Conservation (phyloP, 2,113 vertebrate species). For the Cebus imitator region DNA sequence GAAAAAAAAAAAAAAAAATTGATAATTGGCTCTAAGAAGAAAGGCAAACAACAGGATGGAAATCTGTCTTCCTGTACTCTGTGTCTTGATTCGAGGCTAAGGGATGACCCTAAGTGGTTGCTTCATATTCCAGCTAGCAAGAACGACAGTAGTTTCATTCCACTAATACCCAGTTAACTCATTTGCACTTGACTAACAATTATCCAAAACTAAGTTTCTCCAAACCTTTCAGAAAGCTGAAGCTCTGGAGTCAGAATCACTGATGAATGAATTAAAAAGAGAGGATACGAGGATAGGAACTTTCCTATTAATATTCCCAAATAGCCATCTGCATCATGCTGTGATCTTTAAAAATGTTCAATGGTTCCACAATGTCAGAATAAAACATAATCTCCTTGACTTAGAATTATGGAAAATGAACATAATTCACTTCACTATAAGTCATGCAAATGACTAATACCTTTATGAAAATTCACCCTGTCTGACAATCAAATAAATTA, state of each 20-base stretch:
- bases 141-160: fast-evolving
- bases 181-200: too few relatives aligned
- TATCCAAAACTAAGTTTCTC: not conserved
- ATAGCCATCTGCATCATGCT: fast-evolving
- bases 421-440: not conserved
- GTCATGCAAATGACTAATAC: not conserved
- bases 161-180: not conserved
- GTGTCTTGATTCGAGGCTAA: not conserved
- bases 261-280: too few relatives aligned
- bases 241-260: not conserved
- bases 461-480: not conserved
- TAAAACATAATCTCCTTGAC: not conserved
- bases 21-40: fast-evolving
- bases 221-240: not conserved
- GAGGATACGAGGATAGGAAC: fast-evolving
- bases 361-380: not conserved
- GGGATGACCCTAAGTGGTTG: fast-evolving
- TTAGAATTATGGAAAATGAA: not conserved
- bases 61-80: not conserved
- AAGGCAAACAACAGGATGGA: not conserved
- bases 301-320: not conserved
- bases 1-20: too few relatives aligned
- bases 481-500: conserved; percentile 17
- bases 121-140: fast-evolving
- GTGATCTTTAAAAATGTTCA: not conserved